Conservation (phyloP, 2,113 vertebrate species). For the Ginglymostoma cirratum region DNA sequence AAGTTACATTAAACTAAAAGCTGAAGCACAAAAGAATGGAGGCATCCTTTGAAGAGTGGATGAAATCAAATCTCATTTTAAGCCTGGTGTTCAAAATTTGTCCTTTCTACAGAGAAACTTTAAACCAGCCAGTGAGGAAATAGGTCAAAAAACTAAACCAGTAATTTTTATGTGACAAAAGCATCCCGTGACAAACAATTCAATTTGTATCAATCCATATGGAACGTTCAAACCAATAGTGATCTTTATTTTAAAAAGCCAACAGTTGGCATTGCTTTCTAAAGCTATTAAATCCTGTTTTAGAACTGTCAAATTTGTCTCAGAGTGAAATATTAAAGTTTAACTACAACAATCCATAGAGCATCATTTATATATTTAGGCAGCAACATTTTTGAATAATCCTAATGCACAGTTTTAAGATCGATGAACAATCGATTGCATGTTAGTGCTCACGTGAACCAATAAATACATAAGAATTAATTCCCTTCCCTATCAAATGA, state of each 20-base stretch:
- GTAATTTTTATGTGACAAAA: not conserved
- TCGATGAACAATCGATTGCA: not conserved
- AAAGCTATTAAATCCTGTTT: not conserved
- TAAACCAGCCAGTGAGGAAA: not conserved
- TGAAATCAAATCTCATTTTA: not conserved
- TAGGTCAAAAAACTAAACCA: not conserved
- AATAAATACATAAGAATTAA: not conserved
- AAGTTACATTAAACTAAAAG: not conserved
- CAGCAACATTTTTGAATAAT: not conserved
- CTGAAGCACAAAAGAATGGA: not conserved
- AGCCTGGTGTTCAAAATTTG: not conserved
- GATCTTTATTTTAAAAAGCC: not conserved
- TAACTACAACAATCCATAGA: not conserved
- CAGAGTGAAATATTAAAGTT: not conserved
- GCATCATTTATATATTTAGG: not conserved
- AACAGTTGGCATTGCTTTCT: not conserved
- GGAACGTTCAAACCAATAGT: not conserved
- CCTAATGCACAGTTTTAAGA: not conserved
- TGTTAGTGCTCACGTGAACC: not conserved
- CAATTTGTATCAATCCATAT: not conserved
- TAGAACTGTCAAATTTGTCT: not conserved
- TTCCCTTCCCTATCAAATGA: too few species aligned
- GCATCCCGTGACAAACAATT: constrained; percentile 5
- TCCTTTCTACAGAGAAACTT: not conserved
- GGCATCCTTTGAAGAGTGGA: not conserved